Percentiles rank a stretch among this genome's conserved stretches.
Conservation (phyloP, 23 tunicate species). For the Ascidia mentula region DNA sequence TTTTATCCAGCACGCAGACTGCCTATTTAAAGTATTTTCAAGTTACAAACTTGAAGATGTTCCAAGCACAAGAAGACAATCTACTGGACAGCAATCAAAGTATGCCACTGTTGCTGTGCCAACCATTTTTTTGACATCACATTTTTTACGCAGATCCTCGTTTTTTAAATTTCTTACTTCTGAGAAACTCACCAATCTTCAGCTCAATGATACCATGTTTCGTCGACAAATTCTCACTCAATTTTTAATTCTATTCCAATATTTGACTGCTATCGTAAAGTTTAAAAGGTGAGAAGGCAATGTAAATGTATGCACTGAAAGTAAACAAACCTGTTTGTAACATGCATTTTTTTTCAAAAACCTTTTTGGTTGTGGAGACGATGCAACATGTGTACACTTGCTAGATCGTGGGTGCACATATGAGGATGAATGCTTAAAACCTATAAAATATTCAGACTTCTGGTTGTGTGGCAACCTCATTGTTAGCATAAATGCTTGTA, state of each 20-base stretch:
- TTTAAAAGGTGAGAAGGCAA: slow-evolving; percentile 55
- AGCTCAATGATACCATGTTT: slow-evolving; percentile 84
- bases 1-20: slow-evolving; percentile 58
- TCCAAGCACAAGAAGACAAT: not conserved
- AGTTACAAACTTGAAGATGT: slow-evolving; percentile 84
- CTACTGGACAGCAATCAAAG: not conserved
- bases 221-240: slow-evolving; percentile 91
- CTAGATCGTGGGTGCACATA: too few species aligned
- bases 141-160: slow-evolving; percentile 58
- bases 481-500: too few species aligned
- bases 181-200: slow-evolving; percentile 78
- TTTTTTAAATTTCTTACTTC: slow-evolving; percentile 96
- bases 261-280: slow-evolving; percentile 79
- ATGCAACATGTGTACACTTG: too few species aligned
- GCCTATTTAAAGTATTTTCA: slow-evolving; percentile 68
- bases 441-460: too few species aligned
- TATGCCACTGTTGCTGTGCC: too few species aligned
- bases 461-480: too few species aligned
- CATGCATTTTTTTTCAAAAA: too few species aligned
- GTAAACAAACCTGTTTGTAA: too few species aligned
- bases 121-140: too few species aligned
- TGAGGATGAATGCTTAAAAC: too few species aligned
- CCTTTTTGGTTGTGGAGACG: too few species aligned
- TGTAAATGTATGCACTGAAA: too few species aligned
- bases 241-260: slow-evolving; percentile 89